These are phyloP conservation scores for Sebastes goodei DNA, from an alignment of 2,797 vertebrate species.

Conservation along the genomic window DNA sequence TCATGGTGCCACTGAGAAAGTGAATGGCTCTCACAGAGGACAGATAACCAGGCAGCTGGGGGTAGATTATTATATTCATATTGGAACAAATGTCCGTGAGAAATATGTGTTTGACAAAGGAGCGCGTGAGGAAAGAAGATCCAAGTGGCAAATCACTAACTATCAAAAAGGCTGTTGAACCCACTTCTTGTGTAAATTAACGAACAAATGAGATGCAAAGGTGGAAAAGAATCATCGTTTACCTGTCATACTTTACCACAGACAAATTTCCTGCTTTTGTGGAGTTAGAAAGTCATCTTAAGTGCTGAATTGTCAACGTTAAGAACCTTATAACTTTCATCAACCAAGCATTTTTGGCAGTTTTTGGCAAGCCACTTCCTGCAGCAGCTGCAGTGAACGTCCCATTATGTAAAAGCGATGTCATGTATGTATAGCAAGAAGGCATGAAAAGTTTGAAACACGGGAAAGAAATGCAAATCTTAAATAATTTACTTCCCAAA, in stretches of 20 bases:
- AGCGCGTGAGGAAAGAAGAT: background rate
- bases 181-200: constrained; percentile 6
- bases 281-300: constrained; percentile 16
- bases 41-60: constrained; percentile 1
- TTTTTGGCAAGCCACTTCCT: constrained; percentile 21
- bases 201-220: constrained; percentile 1
- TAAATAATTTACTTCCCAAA: constrained; percentile 78
- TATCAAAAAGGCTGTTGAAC: constrained; percentile 21
- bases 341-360: constrained; percentile 16
- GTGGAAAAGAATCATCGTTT: background rate
- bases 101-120: constrained; percentile 8
- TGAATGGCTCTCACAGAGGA: constrained; percentile 3
- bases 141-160: constrained; percentile 3
- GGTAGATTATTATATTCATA: background rate
- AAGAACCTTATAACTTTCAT: constrained; percentile 12
- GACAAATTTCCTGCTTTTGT: constrained; percentile 27
- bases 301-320: constrained; percentile 23
- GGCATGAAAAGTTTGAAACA: constrained; percentile 79
- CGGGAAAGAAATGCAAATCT: constrained; percentile 75
- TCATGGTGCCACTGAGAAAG: constrained; percentile 17
- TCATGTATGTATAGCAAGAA: constrained; percentile 78
- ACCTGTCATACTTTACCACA: background rate
- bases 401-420: constrained; percentile 71
- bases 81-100: constrained; percentile 29
- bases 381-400: constrained; percentile 47